These are phyloP conservation scores for Polymixis flavicincta DNA, from an alignment of 2,888 invertebrate genomes.

Conservation along the genomic window DNA sequence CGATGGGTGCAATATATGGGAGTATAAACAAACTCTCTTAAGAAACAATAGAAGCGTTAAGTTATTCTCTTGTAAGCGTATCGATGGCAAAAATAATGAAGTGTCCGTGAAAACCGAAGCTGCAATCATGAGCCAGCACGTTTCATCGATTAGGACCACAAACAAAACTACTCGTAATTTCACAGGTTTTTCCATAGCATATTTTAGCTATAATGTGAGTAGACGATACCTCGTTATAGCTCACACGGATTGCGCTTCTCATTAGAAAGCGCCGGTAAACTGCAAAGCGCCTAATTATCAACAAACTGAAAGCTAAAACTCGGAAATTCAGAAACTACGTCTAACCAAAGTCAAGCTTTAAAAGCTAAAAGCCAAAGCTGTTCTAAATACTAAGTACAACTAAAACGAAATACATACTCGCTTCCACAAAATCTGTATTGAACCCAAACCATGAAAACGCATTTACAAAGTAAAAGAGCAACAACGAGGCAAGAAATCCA, in stretches of 20 bases:
- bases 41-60: neutral
- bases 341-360: constrained; percentile 23
- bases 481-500: constrained; percentile 5
- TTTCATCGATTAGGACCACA: neutral
- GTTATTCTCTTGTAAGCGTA: neutral
- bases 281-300: constrained; percentile 53
- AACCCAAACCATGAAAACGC: constrained; percentile 15
- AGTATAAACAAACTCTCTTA: neutral
- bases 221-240: constrained; percentile 10
- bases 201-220: neutral
- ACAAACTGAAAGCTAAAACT: constrained; percentile 40
- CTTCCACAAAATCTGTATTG: constrained; percentile 23
- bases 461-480: constrained; percentile 13
- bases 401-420: constrained; percentile 42
- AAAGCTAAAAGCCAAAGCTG: constrained; percentile 40
- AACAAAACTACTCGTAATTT: neutral
- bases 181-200: neutral
- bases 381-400: constrained; percentile 34
- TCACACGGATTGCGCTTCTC: constrained; percentile 7
- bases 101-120: neutral
- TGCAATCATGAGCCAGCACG: neutral
- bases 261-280: constrained; percentile 42
- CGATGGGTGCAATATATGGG: neutral
- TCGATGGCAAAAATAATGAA: too few species aligned
- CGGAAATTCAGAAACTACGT: constrained; percentile 45